Evolutionary conservation across 1,140 invertebrate species (phyloP).

Genomic region (Diplogasteroides magnus): DNA sequence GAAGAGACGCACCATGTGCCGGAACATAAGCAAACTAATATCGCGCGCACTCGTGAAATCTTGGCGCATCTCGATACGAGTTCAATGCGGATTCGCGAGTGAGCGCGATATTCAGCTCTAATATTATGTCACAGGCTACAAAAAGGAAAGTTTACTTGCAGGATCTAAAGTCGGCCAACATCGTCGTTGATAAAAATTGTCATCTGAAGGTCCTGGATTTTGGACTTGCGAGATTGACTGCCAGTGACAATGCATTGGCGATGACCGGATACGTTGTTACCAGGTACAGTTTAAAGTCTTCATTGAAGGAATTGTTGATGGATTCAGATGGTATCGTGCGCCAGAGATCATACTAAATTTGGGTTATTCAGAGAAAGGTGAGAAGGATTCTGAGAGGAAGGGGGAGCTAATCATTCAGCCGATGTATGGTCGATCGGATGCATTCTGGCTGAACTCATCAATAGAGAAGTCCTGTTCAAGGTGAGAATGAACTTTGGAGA

Average conservation of each 20-base stretch:
- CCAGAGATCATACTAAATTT: constrained; percentile 26
- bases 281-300: too few relatives aligned
- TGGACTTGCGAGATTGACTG: constrained; percentile 18
- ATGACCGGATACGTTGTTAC: constrained; percentile 27
- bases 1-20: too few relatives aligned
- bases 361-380: constrained; percentile 25
- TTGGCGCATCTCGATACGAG: too few relatives aligned
- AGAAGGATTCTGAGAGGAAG: background rate
- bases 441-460: constrained; percentile 27
- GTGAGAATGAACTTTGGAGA: background rate
- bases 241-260: constrained; percentile 18
- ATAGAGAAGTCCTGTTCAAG: constrained; percentile 15
- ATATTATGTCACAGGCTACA: too few relatives aligned
- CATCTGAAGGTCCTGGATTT: constrained; percentile 27
- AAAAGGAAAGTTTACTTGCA: too few relatives aligned
- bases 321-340: constrained; percentile 16
- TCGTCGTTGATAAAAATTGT: constrained; percentile 25
- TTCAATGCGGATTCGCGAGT: too few relatives aligned
- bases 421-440: constrained; percentile 29
- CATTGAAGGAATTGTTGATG: too few relatives aligned
- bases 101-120: too few relatives aligned
- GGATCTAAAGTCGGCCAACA: constrained; percentile 27
- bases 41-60: too few relatives aligned
- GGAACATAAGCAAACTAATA: too few relatives aligned
- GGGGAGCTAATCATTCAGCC: too few relatives aligned